Evolutionary conservation across 2,888 invertebrate species (phyloP), one percentile per base, ranked within the genome.

Genomic region (Sialis fuliginosa): DNA sequence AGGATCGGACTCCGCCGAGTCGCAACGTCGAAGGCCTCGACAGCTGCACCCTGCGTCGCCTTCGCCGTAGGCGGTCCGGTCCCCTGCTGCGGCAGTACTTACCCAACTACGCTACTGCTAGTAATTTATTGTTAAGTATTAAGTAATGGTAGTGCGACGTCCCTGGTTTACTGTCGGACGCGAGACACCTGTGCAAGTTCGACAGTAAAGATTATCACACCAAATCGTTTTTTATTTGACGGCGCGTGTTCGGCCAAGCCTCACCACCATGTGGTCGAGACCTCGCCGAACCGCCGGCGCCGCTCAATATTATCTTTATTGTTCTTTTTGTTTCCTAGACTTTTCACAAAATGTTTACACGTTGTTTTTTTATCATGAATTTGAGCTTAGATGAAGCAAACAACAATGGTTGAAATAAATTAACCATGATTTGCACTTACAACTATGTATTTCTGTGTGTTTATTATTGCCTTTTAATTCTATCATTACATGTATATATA

Each of bases 401-500:
- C 32, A 32, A 42, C 10, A 42, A 42, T 42, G 42, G 31, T 30
- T 30, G 42, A 10, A 42, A 42, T 31, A 42, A 22, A 30, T 42
- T 10, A 31, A 42, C 42, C 42, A 42, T 31, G 42, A 42, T 42
- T 42, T 42, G 42, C 42, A 42, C 42, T 42, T 42, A 42, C n/a
- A 42, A 30, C 42, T 42, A 42, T 42, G 42, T 42, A 42, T 42
- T 30, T 42, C 42, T 42, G 42, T 42, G 42, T 42, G 42, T 42
- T 42, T 42, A 42, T 42, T 42, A 42, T 42, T 42, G 42, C 42
- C 42, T 42, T 42, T 31, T 42, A 42, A 42, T 42, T 42, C 10
- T 42, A 42, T 42, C 22, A 42, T 42, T 42, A 42, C 42, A 42
- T 42, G 42, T 42, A 42, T 42, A 42, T 42, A 42, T 42, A 42